Percentiles rank a stretch among this genome's conserved stretches.
phyloP scores from a whole-genome alignment of 2,113 vertebrate genomes.

The Silurus meridionalis region DNA sequence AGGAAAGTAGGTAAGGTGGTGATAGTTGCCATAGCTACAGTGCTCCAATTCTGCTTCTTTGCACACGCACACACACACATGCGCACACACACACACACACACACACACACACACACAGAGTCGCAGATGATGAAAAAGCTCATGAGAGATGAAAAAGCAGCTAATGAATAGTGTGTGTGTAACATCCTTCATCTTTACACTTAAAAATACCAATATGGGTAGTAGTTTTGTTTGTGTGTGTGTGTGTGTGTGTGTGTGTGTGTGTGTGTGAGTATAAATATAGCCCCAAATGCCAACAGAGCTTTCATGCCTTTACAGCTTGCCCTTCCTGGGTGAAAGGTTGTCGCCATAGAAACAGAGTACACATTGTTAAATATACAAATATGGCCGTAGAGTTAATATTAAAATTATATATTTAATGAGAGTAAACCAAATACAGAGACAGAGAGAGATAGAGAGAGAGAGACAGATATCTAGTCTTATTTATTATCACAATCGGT shows the following conservation, averaged over 20 bases:
- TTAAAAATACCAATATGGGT: slow-evolving; percentile 52
- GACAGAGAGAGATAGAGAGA: not conserved
- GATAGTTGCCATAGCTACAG: slow-evolving; percentile 76
- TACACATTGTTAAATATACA: not conserved
- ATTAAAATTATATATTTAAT: not conserved
- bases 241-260: not conserved
- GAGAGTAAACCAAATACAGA: not conserved
- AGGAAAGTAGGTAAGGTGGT: slow-evolving; percentile 35
- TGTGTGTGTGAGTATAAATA: slow-evolving; percentile 28
- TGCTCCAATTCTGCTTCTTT: slow-evolving; percentile 69
- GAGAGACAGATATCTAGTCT: not conserved
- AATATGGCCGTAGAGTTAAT: not conserved
- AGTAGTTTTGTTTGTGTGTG: not conserved
- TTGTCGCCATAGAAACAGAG: not conserved
- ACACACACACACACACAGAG: slow-evolving; percentile 10
- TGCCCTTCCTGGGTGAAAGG: slow-evolving; percentile 42
- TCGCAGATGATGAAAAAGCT: slow-evolving; percentile 45
- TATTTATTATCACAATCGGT: not conserved
- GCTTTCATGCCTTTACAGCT: slow-evolving; percentile 14
- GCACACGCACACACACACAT: not conserved
- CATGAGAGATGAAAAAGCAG: not conserved
- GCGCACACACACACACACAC: slow-evolving; percentile 4
- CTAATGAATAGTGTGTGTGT: not conserved
- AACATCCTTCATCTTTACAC: slow-evolving; percentile 12
- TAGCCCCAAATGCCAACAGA: slow-evolving; percentile 38